Percentiles rank a stretch among this genome's conserved stretches.
Evolutionary conservation across 2,888 invertebrate species (phyloP).

Genomic region (Agriopis marginaria): DNA sequence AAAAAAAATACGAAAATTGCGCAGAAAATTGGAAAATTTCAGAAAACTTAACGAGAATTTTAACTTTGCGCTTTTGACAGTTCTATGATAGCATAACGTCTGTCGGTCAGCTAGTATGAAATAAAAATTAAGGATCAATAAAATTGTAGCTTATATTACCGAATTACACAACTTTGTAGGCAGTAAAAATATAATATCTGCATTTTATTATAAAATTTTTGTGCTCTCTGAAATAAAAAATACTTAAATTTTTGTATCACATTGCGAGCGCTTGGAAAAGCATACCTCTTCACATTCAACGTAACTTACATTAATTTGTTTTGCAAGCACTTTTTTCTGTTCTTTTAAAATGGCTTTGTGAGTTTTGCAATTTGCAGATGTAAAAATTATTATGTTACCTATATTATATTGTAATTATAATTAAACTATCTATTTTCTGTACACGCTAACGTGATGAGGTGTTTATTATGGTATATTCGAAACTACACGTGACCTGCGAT

Average conservation of each 20-base stretch:
- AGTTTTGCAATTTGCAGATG: conserved; percentile 40
- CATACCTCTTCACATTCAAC: conserved; percentile 54
- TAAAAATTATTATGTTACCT: conserved; percentile 16
- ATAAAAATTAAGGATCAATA: not conserved
- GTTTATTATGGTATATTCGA: too few relatives aligned
- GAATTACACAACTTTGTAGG: not conserved
- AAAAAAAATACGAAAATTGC: too few relatives aligned
- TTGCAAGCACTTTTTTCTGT: conserved; percentile 49
- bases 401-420: conserved; percentile 6
- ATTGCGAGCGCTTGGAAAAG: conserved; percentile 51
- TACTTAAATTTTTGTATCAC: conserved; percentile 38
- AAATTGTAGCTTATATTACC: not conserved
- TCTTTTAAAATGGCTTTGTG: conserved; percentile 49
- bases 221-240: conserved; percentile 34
- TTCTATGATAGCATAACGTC: too few relatives aligned
- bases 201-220: conserved; percentile 36
- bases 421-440: not conserved
- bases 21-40: too few relatives aligned
- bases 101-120: too few relatives aligned
- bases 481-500: too few relatives aligned
- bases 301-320: conserved; percentile 58
- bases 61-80: too few relatives aligned
- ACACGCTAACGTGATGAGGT: too few relatives aligned
- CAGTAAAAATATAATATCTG: conserved; percentile 10
- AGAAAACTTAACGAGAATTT: too few relatives aligned